A percentile compares a stretch with the other conserved stretches of the same genome.
phyloP scores from a whole-genome alignment of 2,888 invertebrate species.

The Tiliacea aurago region DNA sequence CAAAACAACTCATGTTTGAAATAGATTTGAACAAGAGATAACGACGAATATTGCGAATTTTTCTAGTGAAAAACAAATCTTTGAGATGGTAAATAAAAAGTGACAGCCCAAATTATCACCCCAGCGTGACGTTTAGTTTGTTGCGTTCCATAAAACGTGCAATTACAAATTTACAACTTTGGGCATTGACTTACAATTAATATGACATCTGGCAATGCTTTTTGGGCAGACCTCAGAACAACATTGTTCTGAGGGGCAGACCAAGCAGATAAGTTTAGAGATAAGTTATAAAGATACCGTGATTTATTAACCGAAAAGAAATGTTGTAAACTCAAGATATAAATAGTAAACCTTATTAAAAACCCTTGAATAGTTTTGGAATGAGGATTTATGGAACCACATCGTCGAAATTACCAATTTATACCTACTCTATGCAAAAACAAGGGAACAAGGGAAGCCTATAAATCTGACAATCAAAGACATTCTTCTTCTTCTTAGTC shows the following conservation, averaged over 20 bases:
- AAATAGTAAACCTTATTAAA: neutral
- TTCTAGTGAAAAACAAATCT: constrained; percentile 51
- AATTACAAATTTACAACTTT: constrained; percentile 17
- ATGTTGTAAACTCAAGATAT: neutral
- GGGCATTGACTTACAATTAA: neutral
- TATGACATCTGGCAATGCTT: constrained; percentile 1
- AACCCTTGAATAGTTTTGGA: too few relatives aligned
- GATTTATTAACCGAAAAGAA: too few relatives aligned
- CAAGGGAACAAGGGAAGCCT: too few relatives aligned
- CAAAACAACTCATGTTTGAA: constrained; percentile 92
- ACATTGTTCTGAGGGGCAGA: too few relatives aligned
- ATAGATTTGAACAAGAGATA: constrained; percentile 38
- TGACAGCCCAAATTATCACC: constrained; percentile 36
- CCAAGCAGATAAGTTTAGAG: too few relatives aligned
- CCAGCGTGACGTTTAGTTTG: constrained; percentile 30
- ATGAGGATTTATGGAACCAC: too few relatives aligned
- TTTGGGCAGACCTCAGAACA: too few relatives aligned
- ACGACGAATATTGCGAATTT: constrained; percentile 45
- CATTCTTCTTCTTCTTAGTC: too few relatives aligned
- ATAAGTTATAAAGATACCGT: too few relatives aligned
- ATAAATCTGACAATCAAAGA: too few relatives aligned
- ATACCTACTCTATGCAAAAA: too few relatives aligned
- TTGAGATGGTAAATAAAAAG: constrained; percentile 56
- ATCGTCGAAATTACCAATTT: too few relatives aligned
- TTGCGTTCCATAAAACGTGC: constrained; percentile 22